These are phyloP conservation scores for Porites cylindrica DNA, from an alignment of 92 coral and sea anemone genomes.

Conservation along the genomic window DNA sequence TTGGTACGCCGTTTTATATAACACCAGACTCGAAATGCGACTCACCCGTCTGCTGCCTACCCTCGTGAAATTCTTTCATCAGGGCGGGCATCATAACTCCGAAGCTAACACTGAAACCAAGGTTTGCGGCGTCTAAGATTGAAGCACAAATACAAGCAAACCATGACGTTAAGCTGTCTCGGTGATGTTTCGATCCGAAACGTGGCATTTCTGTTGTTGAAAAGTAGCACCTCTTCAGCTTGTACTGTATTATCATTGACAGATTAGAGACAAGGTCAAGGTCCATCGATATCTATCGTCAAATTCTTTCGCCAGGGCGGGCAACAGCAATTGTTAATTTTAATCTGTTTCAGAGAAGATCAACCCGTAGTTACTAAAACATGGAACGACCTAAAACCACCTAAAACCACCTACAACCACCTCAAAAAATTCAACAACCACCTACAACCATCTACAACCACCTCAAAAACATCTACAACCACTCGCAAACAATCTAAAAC, in stretches of 20 bases:
- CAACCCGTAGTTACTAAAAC: no score
- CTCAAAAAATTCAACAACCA: no score
- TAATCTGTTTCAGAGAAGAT: no score
- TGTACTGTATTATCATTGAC: no score
- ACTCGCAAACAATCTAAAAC: no score
- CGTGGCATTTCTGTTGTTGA: background rate
- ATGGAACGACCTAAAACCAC: no score
- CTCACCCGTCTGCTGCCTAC: conserved; percentile 40
- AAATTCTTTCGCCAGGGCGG: conserved; percentile 14
- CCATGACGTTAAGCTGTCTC: conserved; percentile 19
- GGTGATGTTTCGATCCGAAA: background rate
- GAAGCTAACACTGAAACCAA: conserved; percentile 7
- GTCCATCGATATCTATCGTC: background rate
- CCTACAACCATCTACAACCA: no score
- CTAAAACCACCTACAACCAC: no score
- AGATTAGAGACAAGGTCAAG: no score
- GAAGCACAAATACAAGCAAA: conserved; percentile 7
- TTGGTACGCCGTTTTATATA: no score
- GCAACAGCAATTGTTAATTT: background rate
- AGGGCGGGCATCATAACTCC: conserved; percentile 23
- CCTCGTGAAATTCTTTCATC: conserved; percentile 9
- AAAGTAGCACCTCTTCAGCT: background rate
- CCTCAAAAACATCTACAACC: no score
- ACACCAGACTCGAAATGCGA: background rate
- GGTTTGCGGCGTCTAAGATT: background rate